Base-by-base conservation (phyloP, 1,140 invertebrate genomes). In the Drosophila lowei region DNA sequence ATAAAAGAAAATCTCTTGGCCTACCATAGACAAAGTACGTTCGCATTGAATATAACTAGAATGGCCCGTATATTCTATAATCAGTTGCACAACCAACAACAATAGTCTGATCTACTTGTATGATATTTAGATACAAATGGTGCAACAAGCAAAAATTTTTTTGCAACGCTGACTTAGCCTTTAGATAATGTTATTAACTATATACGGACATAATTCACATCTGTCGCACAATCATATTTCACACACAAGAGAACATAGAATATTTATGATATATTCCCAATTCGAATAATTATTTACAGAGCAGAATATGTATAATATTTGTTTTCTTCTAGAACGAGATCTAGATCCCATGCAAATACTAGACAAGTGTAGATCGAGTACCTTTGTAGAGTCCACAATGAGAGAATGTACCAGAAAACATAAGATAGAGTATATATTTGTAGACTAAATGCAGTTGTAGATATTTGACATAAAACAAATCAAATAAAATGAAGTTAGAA, bases 201-300 rank as follows among this genome's bases (percentile, higher is more conserved):
- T 54, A 44, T 23, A 65, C n/a, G 30, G 42, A 53, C 21, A 28
- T 18, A 56, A 49, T 63, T 49, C 13, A 64, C 74, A 86, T 74
- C 49, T 80, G 81, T 75, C 81, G 81, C 81, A 85, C 81, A 85
- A 85, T 85, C 81, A 81, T 57, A 70, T 70, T 84, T 52, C 41
- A 62, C 42, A 65, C 62, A 62, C 67, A 60, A 6, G 41, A n/a
- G 16, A 49, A 23, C 53, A 48, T 60, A 58, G 60, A 59, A 53
- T 47, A 64, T 65, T 73, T 58, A 55, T 49, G 25, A 77, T 57
- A 68, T 73, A 58, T 52, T 52, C 44, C 41, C 41, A 57, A 73
- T 38, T 79, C 71, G 66, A 79, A 72, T 67, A 86, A 53, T 83
- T 71, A 50, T 77, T 62, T 66, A 58, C 41, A 38, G 34, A 38